These are phyloP conservation scores for Heptranchias perlo DNA, from an alignment of 2,113 vertebrate species.

Conservation along the genomic window DNA sequence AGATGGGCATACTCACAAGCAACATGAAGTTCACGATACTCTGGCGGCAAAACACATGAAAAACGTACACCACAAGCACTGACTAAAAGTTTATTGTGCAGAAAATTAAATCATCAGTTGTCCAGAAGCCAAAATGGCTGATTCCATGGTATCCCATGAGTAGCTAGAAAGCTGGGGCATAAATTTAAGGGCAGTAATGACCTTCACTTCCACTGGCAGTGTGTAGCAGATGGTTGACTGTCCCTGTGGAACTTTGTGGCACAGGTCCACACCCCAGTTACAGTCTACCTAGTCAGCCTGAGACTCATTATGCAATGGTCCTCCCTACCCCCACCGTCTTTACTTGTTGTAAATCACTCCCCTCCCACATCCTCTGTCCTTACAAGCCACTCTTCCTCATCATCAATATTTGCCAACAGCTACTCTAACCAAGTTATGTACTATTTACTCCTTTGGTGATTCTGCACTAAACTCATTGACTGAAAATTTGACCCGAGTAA, in stretches of 20 bases:
- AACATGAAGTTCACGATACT: background rate
- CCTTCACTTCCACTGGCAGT: background rate
- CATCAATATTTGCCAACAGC: background rate
- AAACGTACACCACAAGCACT: background rate
- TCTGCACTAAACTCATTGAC: background rate
- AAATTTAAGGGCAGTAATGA: too few species aligned
- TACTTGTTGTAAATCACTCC: background rate
- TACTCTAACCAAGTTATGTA: background rate
- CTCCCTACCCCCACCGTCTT: background rate
- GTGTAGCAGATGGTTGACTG: background rate
- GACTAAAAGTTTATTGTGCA: background rate
- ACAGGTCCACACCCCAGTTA: background rate
- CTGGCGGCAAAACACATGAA: background rate
- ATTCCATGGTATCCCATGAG: background rate
- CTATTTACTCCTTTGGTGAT: background rate
- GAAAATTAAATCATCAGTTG: background rate
- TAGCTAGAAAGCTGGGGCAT: too few species aligned
- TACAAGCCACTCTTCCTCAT: background rate
- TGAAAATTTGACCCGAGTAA: background rate
- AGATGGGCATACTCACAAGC: background rate
- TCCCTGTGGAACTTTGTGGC: background rate
- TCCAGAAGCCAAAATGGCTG: background rate
- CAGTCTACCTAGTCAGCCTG: background rate
- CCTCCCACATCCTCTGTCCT: background rate
- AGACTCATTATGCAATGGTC: background rate